Evolutionary conservation across 1,140 invertebrate species (phyloP).

Genomic region (Drosophila tani): DNA sequence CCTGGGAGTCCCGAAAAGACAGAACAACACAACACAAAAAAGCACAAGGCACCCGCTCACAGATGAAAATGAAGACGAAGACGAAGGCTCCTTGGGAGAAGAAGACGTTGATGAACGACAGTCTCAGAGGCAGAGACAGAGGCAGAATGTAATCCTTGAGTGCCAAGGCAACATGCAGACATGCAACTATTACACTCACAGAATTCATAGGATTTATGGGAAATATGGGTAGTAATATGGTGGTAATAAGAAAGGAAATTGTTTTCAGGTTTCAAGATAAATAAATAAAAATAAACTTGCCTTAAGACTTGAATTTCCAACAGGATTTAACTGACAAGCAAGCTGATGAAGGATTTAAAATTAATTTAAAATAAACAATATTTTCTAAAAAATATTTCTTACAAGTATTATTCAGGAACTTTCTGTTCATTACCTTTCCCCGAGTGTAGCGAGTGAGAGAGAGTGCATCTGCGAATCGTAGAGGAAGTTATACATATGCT

Average conservation of each 20-base stretch:
- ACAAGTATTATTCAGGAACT: no score
- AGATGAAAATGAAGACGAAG: conserved; percentile 55
- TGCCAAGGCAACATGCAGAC: conserved; percentile 48
- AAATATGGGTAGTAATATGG: no score
- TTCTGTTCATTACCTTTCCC: neutral
- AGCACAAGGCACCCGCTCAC: neutral
- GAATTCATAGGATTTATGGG: neutral
- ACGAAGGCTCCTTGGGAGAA: conserved; percentile 25
- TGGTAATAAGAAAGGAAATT: no score
- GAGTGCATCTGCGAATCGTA: conserved; percentile 14
- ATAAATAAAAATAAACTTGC: no score
- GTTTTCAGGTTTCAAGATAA: no score
- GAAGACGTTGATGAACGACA: conserved; percentile 76
- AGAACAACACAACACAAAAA: neutral
- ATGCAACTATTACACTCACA: conserved; percentile 37
- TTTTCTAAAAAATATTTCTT: no score
- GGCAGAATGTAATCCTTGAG: conserved; percentile 74
- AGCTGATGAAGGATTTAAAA: no score
- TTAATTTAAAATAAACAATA: no score
- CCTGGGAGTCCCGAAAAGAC: conserved; percentile 35
- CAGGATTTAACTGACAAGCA: no score
- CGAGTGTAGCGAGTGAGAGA: conserved; percentile 9
- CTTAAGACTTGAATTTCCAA: no score
- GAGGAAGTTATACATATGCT: conserved; percentile 62
- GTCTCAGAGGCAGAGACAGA: conserved; percentile 14